Evolutionary conservation across 2,888 invertebrate species (phyloP).

Genomic region (Osedax fenrisi): DNA sequence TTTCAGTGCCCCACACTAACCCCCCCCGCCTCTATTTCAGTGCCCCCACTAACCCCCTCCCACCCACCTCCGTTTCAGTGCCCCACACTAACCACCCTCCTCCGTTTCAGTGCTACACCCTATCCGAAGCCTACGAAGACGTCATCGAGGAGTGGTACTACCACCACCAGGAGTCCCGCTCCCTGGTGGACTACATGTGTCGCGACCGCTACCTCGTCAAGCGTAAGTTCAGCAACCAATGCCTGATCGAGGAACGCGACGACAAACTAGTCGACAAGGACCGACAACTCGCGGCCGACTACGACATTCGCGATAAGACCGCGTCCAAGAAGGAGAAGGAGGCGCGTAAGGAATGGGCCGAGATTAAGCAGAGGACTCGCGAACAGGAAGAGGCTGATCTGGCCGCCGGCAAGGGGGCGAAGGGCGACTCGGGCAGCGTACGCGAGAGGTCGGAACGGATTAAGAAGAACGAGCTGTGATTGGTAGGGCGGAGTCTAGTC

Average conservation of each 20-base stretch:
- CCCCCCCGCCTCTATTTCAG: not conserved
- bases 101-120: conserved; percentile 68
- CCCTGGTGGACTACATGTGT: conserved; percentile 66
- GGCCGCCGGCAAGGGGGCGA: not conserved
- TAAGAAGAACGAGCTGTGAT: too few relatives aligned
- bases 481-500: too few relatives aligned
- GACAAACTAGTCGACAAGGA: not conserved
- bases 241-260: not conserved
- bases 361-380: not conserved
- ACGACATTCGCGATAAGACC: not conserved
- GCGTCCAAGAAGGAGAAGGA: not conserved
- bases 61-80: not conserved
- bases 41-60: not conserved
- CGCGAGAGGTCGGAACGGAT: too few relatives aligned
- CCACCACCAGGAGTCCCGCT: conserved; percentile 62
- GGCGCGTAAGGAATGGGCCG: not conserved
- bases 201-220: conserved; percentile 57
- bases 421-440: not conserved
- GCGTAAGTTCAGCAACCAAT: not conserved
- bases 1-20: not conserved
- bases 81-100: not conserved
- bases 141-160: conserved; percentile 84
- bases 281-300: not conserved
- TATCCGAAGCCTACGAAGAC: conserved; percentile 72
- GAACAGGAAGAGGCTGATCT: not conserved